A percentile compares a stretch with the other conserved stretches of the same genome.
Evolutionary conservation across 1,140 invertebrate species (phyloP).

Genomic region (Hycleus phaleratus): DNA sequence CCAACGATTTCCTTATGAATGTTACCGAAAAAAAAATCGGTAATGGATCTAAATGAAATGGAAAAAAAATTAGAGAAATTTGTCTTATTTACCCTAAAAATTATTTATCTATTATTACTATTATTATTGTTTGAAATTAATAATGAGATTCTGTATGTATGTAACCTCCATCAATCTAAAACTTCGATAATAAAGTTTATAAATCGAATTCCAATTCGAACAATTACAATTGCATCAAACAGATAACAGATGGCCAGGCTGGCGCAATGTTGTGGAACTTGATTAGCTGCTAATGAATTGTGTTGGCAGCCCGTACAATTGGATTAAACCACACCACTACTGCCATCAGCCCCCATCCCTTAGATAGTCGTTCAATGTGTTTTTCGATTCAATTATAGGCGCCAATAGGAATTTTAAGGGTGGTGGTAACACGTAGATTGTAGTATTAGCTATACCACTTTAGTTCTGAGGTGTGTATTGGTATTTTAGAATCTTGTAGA

Average conservation of each 20-base stretch:
- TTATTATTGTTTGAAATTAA: no score
- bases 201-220: no score
- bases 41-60: no score
- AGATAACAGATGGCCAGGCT: conserved; percentile 30
- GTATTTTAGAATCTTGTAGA: not conserved
- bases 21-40: no score
- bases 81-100: no score
- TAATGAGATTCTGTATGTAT: no score
- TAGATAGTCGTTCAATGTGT: conserved; percentile 25
- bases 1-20: no score
- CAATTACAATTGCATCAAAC: conserved; percentile 27
- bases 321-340: conserved; percentile 28
- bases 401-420: conserved; percentile 25
- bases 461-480: not conserved
- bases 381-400: conserved; percentile 29
- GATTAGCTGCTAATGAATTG: conserved; percentile 35
- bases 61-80: no score
- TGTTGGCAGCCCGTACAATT: conserved; percentile 30
- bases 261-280: conserved; percentile 35
- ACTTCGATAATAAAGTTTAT: no score
- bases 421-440: not conserved
- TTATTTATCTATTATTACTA: no score
- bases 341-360: conserved; percentile 9
- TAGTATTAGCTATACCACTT: not conserved
- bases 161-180: no score